Conservation (phyloP, 2,113 vertebrate genomes). For the Myanophis thanlyinensis region DNA sequence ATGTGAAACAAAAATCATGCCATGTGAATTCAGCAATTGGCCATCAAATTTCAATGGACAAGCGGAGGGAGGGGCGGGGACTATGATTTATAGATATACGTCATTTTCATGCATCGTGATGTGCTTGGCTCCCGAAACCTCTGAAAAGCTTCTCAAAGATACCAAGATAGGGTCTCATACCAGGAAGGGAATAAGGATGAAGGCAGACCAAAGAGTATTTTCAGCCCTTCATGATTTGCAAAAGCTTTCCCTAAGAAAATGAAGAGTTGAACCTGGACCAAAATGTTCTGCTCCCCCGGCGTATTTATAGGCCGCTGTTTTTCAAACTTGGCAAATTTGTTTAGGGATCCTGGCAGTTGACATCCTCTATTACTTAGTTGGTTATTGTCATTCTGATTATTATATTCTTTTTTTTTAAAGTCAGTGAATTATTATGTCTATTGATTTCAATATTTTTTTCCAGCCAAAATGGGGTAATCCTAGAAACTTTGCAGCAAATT, state of each 20-base stretch:
- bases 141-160: not conserved
- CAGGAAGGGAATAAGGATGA: not conserved
- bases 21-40: not conserved
- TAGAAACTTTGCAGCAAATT: not conserved
- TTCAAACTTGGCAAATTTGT: not conserved
- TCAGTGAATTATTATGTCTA: not conserved
- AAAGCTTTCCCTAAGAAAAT: fast-evolving
- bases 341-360: not conserved
- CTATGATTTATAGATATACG: not conserved
- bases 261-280: not conserved
- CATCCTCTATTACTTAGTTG: not conserved
- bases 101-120: not conserved
- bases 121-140: not conserved
- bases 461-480: not conserved
- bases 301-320: not conserved
- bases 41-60: not conserved
- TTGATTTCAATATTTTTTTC: not conserved
- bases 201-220: fast-evolving
- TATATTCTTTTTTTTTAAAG: not conserved
- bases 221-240: fast-evolving
- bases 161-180: not conserved
- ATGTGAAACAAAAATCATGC: not conserved
- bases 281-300: not conserved
- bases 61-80: not conserved
- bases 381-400: not conserved